phyloP scores from a whole-genome alignment of 2,888 invertebrate genomes.

The Notodonta dromedarius region DNA sequence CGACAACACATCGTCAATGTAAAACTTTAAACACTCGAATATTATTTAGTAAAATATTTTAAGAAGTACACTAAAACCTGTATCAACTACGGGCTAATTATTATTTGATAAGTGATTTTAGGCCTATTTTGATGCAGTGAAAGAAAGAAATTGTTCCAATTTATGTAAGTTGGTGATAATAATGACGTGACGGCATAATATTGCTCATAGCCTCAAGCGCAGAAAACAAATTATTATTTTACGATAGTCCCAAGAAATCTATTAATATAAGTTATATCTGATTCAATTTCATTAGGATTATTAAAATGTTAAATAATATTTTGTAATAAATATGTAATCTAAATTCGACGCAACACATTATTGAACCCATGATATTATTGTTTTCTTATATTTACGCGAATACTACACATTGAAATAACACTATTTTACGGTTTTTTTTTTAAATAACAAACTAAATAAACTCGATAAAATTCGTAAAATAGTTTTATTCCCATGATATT shows the following conservation, averaged over 20 bases:
- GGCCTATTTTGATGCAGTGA: conserved; percentile 58
- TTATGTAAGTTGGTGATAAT: conserved; percentile 1
- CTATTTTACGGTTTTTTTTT: no score
- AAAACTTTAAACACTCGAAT: conserved; percentile 55
- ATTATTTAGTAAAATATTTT: conserved; percentile 63
- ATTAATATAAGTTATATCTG: conserved; percentile 1
- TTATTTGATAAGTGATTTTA: conserved; percentile 67
- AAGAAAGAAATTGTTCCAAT: not conserved
- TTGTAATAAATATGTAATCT: no score
- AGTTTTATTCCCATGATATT: no score
- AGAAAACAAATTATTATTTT: conserved; percentile 4
- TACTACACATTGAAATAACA: no score
- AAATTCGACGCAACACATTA: no score
- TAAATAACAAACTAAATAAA: no score
- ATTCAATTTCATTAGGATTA: not conserved
- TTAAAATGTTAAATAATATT: not conserved
- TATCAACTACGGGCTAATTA: conserved; percentile 77
- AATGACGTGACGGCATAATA: no score
- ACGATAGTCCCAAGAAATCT: conserved; percentile 11
- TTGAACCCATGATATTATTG: no score
- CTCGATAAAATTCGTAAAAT: no score
- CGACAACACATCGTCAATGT: conserved; percentile 36
- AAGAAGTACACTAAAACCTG: conserved; percentile 69
- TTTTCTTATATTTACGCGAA: no score
- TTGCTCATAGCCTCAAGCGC: conserved; percentile 6